Base-by-base conservation (phyloP, 2,113 vertebrate genomes). In the Corythornis vintsioides region DNA sequence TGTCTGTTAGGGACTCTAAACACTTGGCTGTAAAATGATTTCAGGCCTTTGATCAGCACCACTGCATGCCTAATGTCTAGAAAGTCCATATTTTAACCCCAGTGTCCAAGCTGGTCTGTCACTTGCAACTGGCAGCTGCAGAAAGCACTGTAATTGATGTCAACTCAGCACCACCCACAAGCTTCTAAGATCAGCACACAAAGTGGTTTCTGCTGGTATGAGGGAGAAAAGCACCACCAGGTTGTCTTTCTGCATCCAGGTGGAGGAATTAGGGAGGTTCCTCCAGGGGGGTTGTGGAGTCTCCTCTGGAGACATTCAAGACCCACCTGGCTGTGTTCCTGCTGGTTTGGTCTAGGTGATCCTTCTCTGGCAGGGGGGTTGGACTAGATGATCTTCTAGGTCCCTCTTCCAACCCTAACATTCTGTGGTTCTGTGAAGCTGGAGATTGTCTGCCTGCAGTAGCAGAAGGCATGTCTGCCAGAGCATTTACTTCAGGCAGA, bases 181-280 rank as follows among this genome's bases (percentile, higher is more conserved):
- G 60, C 77, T 78, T 85, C 84, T 73, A 85, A 93, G 91, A 93
- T 87, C 84, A 94, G 59, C 78, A 71, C 53, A 77, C 75, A 74
- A 63, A 93, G 94, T 94, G 92, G 94, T 90, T 96, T 93, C 87
- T 94, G 91, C 87, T 0, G 59, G 82, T 91, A 88, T 83, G 89
- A 94, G 40, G 67, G 91, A 91, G 86, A 94, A 96, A 96, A 38
- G 38, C 38, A 95, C 91, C 90, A 96, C 91, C 91, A 95, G 92
- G 91, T 91, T 93, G 86, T 91, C 94, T 94, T 95, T 89, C 91
- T 92, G 92, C 72, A 78, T 89, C 94, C 29, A 43, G 94, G 40
- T 67, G 79, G 75, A 94, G 92, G 94, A 38, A 38, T 38, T 38
- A 38, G 38, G 38, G 38, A 38, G 38, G 38, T 38, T 38, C 38